Percentiles rank a stretch among this genome's conserved stretches.
Evolutionary conservation across 2,113 vertebrate genomes (phyloP).

Genomic region (Globicephala melas): DNA sequence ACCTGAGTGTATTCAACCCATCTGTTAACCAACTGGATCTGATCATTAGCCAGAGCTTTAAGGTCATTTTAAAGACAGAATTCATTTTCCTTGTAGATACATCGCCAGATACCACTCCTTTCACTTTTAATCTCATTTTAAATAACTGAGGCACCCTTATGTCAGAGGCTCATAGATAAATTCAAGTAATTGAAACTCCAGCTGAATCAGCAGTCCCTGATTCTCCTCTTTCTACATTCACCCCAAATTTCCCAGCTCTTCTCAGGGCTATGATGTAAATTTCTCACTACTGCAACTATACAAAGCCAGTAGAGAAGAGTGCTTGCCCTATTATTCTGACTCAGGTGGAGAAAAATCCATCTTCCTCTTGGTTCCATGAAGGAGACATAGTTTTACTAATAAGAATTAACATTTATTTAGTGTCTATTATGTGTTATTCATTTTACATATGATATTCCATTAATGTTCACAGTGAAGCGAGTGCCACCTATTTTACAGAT

Average conservation of each 20-base stretch:
- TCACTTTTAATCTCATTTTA: not conserved
- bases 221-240: not conserved
- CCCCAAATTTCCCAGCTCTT: not conserved
- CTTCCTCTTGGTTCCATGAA: not conserved
- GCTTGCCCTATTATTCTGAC: not conserved
- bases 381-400: not conserved
- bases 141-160: not conserved
- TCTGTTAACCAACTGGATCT: not conserved
- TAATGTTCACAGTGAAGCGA: not conserved
- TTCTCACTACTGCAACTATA: not conserved
- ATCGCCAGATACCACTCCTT: not conserved
- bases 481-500: not conserved
- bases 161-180: not conserved
- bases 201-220: not conserved
- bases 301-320: not conserved
- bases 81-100: not conserved
- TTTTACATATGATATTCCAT: not conserved
- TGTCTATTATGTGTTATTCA: not conserved
- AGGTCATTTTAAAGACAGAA: constrained; percentile 3
- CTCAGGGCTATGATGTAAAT: not conserved
- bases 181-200: not conserved
- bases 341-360: not conserved
- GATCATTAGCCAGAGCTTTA: not conserved
- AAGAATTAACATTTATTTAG: not conserved
- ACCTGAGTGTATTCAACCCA: not conserved